A percentile compares a stretch with the other conserved stretches of the same genome.
Conservation (phyloP, 2,888 invertebrate species). For the Tryphoninae sp. region DNA sequence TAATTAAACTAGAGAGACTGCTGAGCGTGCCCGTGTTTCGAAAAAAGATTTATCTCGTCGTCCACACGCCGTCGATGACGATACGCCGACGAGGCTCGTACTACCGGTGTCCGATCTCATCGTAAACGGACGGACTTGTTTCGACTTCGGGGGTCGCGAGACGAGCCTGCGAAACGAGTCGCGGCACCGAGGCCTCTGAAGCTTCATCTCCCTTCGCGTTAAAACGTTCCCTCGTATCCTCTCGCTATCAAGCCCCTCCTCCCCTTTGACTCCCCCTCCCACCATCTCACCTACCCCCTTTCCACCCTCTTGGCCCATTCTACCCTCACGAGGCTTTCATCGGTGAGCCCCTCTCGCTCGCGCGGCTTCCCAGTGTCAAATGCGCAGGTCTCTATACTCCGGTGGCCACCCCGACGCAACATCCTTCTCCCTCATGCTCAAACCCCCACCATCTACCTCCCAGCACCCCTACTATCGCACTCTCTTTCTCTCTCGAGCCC, state of each 20-base stretch:
- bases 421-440: not conserved
- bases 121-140: conserved; percentile 57
- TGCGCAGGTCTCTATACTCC: not conserved
- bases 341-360: conserved; percentile 1
- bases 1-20: conserved; percentile 25
- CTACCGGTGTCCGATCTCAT: conserved; percentile 67
- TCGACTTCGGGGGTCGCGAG: conserved; percentile 71
- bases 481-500: not conserved
- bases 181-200: conserved; percentile 61
- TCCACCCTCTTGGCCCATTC: not conserved
- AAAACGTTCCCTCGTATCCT: conserved; percentile 19
- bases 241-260: not conserved
- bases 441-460: too few species aligned
- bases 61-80: not conserved
- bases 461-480: too few species aligned
- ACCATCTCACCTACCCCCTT: not conserved
- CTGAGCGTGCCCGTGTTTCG: conserved; percentile 14
- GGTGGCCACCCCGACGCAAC: not conserved
- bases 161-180: conserved; percentile 69
- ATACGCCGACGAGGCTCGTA: conserved; percentile 29
- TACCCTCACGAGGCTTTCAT: conserved; percentile 5
- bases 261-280: not conserved
- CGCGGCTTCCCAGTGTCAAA: not conserved
- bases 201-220: conserved; percentile 39
- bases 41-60: not conserved